Evolutionary conservation across 2,113 vertebrate species (phyloP).

Genomic region (Halcyon malimbica): DNA sequence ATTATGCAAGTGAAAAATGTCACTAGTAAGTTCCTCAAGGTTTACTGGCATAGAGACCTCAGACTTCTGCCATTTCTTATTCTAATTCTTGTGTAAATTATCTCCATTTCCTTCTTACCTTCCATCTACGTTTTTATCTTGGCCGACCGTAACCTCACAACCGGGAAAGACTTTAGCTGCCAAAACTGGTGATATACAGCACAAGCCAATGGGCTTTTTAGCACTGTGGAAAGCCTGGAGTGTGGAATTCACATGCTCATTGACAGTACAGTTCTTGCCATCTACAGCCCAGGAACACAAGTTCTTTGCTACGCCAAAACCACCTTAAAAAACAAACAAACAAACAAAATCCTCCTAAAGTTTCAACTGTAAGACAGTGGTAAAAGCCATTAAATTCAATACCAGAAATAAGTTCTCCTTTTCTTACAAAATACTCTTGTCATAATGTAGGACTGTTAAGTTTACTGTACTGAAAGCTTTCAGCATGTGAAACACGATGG

Average conservation of each 20-base stretch:
- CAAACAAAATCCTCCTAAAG: neutral
- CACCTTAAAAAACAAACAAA: conserved; percentile 57
- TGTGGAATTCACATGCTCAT: conserved; percentile 69
- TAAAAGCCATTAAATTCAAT: neutral
- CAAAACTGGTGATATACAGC: conserved; percentile 82
- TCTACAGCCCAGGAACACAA: conserved; percentile 85
- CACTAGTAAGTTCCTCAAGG: neutral
- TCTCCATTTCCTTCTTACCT: conserved; percentile 18
- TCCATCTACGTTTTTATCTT: conserved; percentile 66
- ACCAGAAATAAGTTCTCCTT: neutral
- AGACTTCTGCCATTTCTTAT: neutral
- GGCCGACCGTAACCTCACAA: conserved; percentile 81
- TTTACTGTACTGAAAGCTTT: neutral
- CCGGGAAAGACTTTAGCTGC: conserved; percentile 83
- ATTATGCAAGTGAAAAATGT: neutral
- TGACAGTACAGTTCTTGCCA: conserved; percentile 81
- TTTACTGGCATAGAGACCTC: neutral
- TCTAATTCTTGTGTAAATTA: neutral
- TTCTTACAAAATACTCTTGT: neutral
- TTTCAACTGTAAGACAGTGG: neutral
- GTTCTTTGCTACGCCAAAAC: conserved; percentile 84
- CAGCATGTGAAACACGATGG: neutral
- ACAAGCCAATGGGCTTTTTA: conserved; percentile 82
- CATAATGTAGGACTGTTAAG: rapidly evolving
- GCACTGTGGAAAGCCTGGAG: conserved; percentile 78